phyloP scores from a whole-genome alignment of 2,888 invertebrate species.

The Octodonta nipae region DNA sequence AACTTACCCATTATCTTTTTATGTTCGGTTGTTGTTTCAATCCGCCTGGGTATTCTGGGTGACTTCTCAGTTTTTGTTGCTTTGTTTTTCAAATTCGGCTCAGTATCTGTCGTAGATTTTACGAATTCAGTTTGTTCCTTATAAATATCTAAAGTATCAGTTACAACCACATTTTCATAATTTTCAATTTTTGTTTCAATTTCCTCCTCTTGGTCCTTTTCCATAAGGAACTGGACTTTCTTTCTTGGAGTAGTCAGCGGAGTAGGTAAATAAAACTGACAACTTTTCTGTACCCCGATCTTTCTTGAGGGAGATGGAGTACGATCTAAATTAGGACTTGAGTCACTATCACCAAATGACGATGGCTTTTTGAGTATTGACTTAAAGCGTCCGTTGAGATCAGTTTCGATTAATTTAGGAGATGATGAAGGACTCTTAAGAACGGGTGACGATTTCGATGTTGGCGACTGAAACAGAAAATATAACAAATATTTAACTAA shows the following conservation, averaged over 20 bases:
- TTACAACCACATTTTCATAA: too few species aligned
- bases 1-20: too few species aligned
- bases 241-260: slow-evolving; percentile 40
- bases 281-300: slow-evolving; percentile 22
- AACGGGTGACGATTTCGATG: slow-evolving; percentile 6
- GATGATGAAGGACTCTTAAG: slow-evolving; percentile 12
- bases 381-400: slow-evolving; percentile 31
- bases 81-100: too few species aligned
- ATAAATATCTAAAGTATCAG: too few species aligned
- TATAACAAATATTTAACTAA: neutral
- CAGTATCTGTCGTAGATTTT: too few species aligned
- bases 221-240: slow-evolving; percentile 62
- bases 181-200: too few species aligned
- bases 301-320: slow-evolving; percentile 24
- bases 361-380: slow-evolving; percentile 43
- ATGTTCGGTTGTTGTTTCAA: too few species aligned
- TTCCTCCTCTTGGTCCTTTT: slow-evolving; percentile 36
- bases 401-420: slow-evolving; percentile 21
- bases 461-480: slow-evolving; percentile 3
- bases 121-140: too few species aligned
- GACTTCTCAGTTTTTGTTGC: too few species aligned
- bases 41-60: too few species aligned
- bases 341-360: slow-evolving; percentile 31
- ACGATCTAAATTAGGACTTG: slow-evolving; percentile 24
- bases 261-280: slow-evolving; percentile 52